Conservation (phyloP, 1,140 invertebrate genomes). For the Mizuhopecten yessoensis region DNA sequence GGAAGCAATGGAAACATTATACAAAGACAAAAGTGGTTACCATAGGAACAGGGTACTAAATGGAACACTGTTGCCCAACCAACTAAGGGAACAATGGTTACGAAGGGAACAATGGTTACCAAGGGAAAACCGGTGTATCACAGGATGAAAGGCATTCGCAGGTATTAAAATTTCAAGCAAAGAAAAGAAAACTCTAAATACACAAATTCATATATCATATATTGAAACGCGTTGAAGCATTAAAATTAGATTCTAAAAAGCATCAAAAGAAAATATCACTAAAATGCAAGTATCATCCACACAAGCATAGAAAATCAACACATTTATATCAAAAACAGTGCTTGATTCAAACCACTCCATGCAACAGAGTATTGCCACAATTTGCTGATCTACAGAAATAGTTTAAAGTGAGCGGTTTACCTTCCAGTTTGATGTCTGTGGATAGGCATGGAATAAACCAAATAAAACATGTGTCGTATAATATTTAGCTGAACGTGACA, state of each 20-base stretch:
- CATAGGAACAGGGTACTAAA: neutral
- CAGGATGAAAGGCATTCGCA: neutral
- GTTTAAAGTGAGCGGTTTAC: constrained; percentile 64
- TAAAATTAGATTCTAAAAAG: neutral
- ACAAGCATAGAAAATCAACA: neutral
- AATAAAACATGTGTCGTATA: neutral
- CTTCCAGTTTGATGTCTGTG: constrained; percentile 77
- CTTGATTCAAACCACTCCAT: constrained; percentile 40
- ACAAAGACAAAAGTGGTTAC: neutral
- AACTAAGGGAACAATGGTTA: neutral
- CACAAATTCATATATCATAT: neutral
- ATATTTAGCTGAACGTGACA: no score
- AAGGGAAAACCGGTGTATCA: no score
- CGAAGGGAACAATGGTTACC: no score
- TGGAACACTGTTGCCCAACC: no score
- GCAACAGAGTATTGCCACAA: constrained; percentile 45
- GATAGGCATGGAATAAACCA: constrained; percentile 46
- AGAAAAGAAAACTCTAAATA: neutral
- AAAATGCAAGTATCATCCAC: neutral
- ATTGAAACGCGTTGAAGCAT: neutral
- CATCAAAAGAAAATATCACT: neutral
- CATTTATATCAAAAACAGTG: neutral
- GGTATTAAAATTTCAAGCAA: constrained; percentile 15
- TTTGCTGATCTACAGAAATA: neutral
- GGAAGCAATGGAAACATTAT: neutral